These are phyloP conservation scores for Synodontis membranacea DNA, from an alignment of 2,113 vertebrate genomes.

Conservation along the genomic window DNA sequence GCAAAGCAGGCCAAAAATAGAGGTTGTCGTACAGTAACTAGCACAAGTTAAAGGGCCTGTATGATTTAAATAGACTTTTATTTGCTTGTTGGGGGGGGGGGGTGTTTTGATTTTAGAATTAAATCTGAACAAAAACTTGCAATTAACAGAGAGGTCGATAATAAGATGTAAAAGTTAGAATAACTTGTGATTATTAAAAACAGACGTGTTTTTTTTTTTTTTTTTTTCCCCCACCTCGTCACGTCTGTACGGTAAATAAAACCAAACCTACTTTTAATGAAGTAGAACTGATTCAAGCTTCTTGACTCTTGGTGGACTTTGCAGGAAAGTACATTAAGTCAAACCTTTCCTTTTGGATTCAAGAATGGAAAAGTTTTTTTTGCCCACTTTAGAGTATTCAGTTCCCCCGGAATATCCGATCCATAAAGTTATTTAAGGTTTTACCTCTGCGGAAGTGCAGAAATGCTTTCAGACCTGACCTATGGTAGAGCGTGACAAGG, in stretches of 20 bases:
- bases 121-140: neutral
- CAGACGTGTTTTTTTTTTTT: neutral
- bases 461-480: neutral
- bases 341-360: conserved; percentile 15
- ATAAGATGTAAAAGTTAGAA: neutral
- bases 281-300: conserved; percentile 44
- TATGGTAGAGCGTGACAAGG: neutral
- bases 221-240: too few species aligned
- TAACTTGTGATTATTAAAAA: conserved; percentile 8
- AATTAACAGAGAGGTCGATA: neutral
- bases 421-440: conserved; percentile 1
- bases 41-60: neutral
- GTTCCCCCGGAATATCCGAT: conserved; percentile 13
- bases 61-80: neutral
- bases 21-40: neutral
- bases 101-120: neutral
- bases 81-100: neutral
- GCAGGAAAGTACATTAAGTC: conserved; percentile 53
- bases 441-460: conserved; percentile 12
- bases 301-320: too few species aligned
- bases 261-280: conserved; percentile 39
- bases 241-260: too few species aligned
- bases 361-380: neutral
- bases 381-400: neutral
- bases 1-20: neutral